A percentile compares a stretch with the other conserved stretches of the same genome.
phyloP scores from a whole-genome alignment of 2,797 vertebrate species.

The Pogonophryne albipinna region DNA sequence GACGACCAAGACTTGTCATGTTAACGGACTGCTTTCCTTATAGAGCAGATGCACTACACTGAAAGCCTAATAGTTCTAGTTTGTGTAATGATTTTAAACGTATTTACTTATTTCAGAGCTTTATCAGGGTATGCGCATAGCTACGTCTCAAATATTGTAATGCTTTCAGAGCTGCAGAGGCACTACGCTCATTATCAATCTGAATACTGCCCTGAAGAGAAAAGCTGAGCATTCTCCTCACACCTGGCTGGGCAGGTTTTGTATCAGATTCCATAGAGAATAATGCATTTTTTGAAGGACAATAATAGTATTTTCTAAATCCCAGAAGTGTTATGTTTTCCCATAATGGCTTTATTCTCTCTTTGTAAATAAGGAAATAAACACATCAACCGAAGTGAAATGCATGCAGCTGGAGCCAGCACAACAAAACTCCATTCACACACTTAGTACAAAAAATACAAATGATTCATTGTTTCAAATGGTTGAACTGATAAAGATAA shows the following conservation, averaged over 20 bases:
- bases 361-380: conserved; percentile 8
- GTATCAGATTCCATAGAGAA: conserved; percentile 6
- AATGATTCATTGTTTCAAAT: conserved; percentile 41
- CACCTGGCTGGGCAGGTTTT: not conserved
- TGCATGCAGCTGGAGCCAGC: not conserved
- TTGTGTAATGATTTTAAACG: conserved; percentile 2
- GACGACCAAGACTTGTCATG: not conserved
- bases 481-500: conserved; percentile 15
- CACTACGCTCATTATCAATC: not conserved
- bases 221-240: not conserved
- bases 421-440: conserved; percentile 37
- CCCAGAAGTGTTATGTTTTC: not conserved
- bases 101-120: not conserved
- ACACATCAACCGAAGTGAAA: not conserved
- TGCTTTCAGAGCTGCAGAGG: conserved; percentile 7
- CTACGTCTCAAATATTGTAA: not conserved
- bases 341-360: not conserved
- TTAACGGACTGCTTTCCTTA: conserved; percentile 15
- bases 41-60: not conserved
- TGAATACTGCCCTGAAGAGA: conserved; percentile 1
- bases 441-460: conserved; percentile 22
- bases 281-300: not conserved
- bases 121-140: not conserved
- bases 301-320: not conserved
- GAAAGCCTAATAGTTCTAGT: not conserved